A percentile compares a stretch with the other conserved stretches of the same genome.
phyloP scores from a whole-genome alignment of 2,113 vertebrate species.

The Capreolus pygargus region DNA sequence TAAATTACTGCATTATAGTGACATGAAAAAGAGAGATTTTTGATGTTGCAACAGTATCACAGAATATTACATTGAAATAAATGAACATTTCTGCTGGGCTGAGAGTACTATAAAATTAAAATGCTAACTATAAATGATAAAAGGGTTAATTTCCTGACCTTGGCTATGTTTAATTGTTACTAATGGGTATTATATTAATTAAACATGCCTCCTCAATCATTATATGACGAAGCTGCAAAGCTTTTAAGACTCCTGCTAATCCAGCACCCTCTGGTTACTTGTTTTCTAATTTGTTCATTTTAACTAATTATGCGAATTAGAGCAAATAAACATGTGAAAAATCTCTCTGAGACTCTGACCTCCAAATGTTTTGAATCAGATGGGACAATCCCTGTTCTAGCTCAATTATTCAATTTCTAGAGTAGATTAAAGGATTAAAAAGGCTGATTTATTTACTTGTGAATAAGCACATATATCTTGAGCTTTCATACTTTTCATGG shows the following conservation, averaged over 20 bases:
- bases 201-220: constrained; percentile 69
- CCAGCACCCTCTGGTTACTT: constrained; percentile 58
- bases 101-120: constrained; percentile 63
- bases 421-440: constrained; percentile 62
- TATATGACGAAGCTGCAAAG: constrained; percentile 67
- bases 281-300: constrained; percentile 72
- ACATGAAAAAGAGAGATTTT: neutral
- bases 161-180: constrained; percentile 75
- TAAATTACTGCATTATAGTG: constrained; percentile 10
- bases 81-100: constrained; percentile 13
- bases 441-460: constrained; percentile 35
- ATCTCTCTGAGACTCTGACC: constrained; percentile 62
- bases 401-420: constrained; percentile 55
- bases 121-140: constrained; percentile 67
- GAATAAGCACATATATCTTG: constrained; percentile 39
- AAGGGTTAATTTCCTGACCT: constrained; percentile 73
- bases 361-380: constrained; percentile 58
- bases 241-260: constrained; percentile 75
- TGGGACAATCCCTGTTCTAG: constrained; percentile 39
- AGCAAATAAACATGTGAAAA: constrained; percentile 73
- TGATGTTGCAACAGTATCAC: constrained; percentile 20
- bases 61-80: constrained; percentile 54
- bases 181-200: constrained; percentile 76
- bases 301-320: constrained; percentile 73
- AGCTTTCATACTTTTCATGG: constrained; percentile 14